Evolutionary conservation across 2,797 vertebrate genomes (phyloP), one percentile per base, ranked within the genome.

Genomic region (Botia almorhae): DNA sequence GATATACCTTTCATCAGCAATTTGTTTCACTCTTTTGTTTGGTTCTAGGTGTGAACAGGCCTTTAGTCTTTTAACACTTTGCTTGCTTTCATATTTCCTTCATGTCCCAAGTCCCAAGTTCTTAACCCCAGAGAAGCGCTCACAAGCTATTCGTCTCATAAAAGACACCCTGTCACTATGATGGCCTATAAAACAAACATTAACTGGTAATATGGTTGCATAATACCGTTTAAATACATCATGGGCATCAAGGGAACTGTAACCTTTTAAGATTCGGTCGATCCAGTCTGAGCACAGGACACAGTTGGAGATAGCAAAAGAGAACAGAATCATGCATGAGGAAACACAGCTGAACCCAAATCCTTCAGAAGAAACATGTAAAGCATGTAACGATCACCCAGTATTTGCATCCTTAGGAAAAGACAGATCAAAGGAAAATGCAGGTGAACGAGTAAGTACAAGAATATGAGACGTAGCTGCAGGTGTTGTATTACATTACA

Each of bases 211-310:
- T 43, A 77, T 1, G 21, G 17, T 58, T 77, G 16, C 65, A 48
- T 60, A 60, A 60, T 60, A 69, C 14, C 17, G 8, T 68, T 68
- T 46, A 67, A 48, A 69, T 69, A 29, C 75, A 69, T 46, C 36
- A 68, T 13, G 3, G 64, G 19, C 48, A 36, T 16, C 26, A 68
- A 58, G n/a, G 63, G 16, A 68, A 55, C 43, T 64, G 39, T 71
- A 82, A 51, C 72, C 78, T 80, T 78, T 83, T 78, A 83, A 75
- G 43, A 81, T 39, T 53, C 12, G 21, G 83, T 83, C 71, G 71
- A 83, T 85, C 23, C 0, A 23, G 74, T 1, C 50, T 68, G 70
- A 39, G 51, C 60, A 53, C 70, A 29, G 76, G 69, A 64, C 68
- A 63, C n/a, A 73, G 60, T 58, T 13, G 16, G 63, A 76, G 23